These are phyloP conservation scores for Podabrus alpinus DNA, from an alignment of 2,888 invertebrate species.

Conservation along the genomic window DNA sequence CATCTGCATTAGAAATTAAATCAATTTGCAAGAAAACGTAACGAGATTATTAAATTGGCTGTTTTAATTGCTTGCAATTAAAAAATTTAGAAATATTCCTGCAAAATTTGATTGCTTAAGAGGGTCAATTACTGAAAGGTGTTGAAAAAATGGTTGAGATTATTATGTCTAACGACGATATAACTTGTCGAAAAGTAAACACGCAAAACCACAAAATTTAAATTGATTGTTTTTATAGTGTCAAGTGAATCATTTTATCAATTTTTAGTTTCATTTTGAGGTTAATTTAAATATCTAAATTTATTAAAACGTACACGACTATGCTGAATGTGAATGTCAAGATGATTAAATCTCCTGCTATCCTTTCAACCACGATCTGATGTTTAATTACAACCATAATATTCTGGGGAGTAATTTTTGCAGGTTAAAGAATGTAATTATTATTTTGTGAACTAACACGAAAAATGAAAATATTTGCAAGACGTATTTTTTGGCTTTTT, in stretches of 20 bases:
- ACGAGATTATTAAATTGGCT: background rate
- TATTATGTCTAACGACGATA: background rate
- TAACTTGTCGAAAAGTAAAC: background rate
- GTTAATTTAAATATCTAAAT: background rate
- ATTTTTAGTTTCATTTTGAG: background rate
- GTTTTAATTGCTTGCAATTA: background rate
- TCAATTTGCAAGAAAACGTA: background rate
- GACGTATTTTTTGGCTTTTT: too few relatives aligned
- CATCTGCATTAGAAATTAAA: background rate
- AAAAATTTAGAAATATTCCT: background rate
- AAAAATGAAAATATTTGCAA: background rate
- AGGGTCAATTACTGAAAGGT: background rate
- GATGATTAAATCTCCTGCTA: background rate
- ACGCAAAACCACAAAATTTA: background rate
- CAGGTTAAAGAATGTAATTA: background rate
- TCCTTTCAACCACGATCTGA: background rate
- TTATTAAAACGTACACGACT: background rate
- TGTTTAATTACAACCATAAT: background rate
- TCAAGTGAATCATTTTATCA: background rate
- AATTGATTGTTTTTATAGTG: background rate
- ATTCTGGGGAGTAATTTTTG: background rate
- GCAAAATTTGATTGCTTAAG: background rate
- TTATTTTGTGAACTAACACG: background rate
- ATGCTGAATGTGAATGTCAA: background rate
- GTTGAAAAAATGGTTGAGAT: background rate